Evolutionary conservation across 2,113 vertebrate species (phyloP), one percentile per base, ranked within the genome.

Genomic region (Brachypteracias leptosomus): DNA sequence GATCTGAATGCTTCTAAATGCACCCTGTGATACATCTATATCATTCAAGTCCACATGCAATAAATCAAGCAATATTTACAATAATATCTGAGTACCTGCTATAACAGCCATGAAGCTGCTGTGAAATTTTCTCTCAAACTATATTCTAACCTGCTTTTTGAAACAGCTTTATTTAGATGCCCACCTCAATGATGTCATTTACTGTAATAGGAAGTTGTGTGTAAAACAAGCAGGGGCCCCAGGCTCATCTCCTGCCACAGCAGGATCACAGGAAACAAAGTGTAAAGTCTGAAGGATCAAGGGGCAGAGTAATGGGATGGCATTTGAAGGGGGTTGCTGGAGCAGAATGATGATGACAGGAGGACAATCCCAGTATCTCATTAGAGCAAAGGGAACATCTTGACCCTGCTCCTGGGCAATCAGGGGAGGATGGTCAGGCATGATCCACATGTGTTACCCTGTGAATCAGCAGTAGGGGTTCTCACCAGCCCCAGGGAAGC

Each of bases 361-460:
- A 10, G 5, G 26, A 71, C 2, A 1, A 63, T 6, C 6, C 4
- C 16, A 7, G 58, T 11, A 19, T 26, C 42, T 46, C 36, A 33
- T 10, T 28, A 71, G 49, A 57, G 35, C 57, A 38, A 33, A 52
- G 31, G 17, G 17, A 84, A 24, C 28, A 5, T 31, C 51, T 36
- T 28, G 44, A 38, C 15, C 54, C 46, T 47, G 61, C 35, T 51
- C 18, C 11, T 51, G 33, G 49, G 26, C 55, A 49, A 3, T 7
- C 35, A 24, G 26, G 47, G 46, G 20, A 67, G 40, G 13, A 19
- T 9, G 22, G 25, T 33, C 40, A 49, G 40, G 31, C 47, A 22
- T 1, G 7, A 54, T 6, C 61, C 38, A 28, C 1, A 0, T 5
- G 13, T 12, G 33, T 44, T 26, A 33, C 19, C 29, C 38, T 0